A percentile compares a stretch with the other conserved stretches of the same genome.
Conservation (phyloP, 2,888 invertebrate genomes). For the Sthenelais limicola region DNA sequence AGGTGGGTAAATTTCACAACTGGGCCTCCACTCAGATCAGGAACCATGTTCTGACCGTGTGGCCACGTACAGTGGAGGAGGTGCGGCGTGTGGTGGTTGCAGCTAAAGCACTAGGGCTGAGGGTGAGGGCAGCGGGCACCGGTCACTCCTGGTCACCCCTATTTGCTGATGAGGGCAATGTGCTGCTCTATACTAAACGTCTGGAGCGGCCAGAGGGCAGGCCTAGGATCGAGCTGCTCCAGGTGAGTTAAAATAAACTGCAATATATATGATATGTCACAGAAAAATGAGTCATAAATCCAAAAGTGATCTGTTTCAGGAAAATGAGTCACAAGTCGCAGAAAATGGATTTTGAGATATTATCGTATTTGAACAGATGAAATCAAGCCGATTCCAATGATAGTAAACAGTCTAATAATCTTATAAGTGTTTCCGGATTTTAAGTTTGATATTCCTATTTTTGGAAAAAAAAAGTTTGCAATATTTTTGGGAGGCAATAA, state of each 20-base stretch:
- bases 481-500: no score
- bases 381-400: no score
- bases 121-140: slow-evolving; percentile 12
- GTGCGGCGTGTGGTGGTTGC: slow-evolving; percentile 8
- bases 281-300: no score
- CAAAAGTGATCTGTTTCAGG: no score
- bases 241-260: background rate
- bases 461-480: no score
- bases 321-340: no score
- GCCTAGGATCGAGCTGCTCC: slow-evolving; percentile 16
- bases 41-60: slow-evolving; percentile 1
- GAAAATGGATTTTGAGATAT: no score
- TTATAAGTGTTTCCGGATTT: no score
- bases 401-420: no score
- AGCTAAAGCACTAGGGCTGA: background rate
- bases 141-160: slow-evolving; percentile 37
- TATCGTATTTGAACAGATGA: no score
- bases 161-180: slow-evolving; percentile 32
- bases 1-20: slow-evolving; percentile 27
- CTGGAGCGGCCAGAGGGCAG: slow-evolving; percentile 27
- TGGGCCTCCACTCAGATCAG: slow-evolving; percentile 26
- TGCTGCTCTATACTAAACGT: slow-evolving; percentile 1
- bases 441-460: no score
- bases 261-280: no score
- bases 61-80: slow-evolving; percentile 11